Evolutionary conservation across 1,140 invertebrate species (phyloP).

Genomic region (Rhyzopertha dominica): DNA sequence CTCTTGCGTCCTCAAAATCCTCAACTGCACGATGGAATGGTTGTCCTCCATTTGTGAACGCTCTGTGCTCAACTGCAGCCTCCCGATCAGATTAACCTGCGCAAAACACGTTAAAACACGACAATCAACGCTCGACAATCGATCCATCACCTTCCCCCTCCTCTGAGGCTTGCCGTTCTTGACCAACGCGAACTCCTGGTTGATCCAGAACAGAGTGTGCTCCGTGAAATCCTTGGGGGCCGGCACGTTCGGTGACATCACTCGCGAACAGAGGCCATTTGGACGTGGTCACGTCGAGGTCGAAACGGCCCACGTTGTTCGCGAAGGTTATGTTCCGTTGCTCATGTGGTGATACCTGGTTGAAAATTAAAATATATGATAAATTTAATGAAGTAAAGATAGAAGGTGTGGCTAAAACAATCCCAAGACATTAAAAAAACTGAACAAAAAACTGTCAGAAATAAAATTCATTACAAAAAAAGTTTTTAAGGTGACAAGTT

Average conservation of each 20-base stretch:
- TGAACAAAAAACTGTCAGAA: conserved; percentile 2
- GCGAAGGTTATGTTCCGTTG: conserved; percentile 97
- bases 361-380: conserved; percentile 8
- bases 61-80: conserved; percentile 91
- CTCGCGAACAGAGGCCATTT: conserved; percentile 99
- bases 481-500: too few relatives aligned
- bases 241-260: conserved; percentile 72
- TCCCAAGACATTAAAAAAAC: neutral
- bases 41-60: conserved; percentile 95
- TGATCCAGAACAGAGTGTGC: conserved; percentile 91
- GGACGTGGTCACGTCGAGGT: conserved; percentile 97
- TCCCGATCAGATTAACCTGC: conserved; percentile 83
- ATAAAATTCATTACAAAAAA: too few relatives aligned
- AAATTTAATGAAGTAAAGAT: neutral
- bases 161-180: conserved; percentile 95
- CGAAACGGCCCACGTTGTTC: conserved; percentile 90
- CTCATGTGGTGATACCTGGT: conserved; percentile 94
- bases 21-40: conserved; percentile 92
- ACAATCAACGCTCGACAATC: conserved; percentile 1
- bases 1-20: conserved; percentile 88
- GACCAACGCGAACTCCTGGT: conserved; percentile 86
- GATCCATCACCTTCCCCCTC: conserved; percentile 70
- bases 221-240: conserved; percentile 92
- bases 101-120: conserved; percentile 12
- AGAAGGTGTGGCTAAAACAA: neutral